These are phyloP conservation scores for Gnatocerus cornutus DNA, from an alignment of 2,888 invertebrate species.

Conservation along the genomic window DNA sequence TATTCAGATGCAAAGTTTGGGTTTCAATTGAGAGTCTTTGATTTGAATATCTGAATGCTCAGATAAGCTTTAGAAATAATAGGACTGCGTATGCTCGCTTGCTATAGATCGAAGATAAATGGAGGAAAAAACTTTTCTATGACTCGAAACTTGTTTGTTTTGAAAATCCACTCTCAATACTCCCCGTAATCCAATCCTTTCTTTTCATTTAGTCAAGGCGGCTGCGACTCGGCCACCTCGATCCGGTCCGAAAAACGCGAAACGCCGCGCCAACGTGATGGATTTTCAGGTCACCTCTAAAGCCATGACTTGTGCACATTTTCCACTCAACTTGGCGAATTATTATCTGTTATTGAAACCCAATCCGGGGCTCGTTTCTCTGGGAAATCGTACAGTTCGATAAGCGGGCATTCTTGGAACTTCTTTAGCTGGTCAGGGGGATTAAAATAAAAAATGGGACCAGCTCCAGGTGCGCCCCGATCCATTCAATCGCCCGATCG, in stretches of 20 bases:
- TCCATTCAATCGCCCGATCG: conserved; percentile 32
- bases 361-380: conserved; percentile 3
- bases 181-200: background rate
- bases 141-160: background rate
- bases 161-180: background rate
- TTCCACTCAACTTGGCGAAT: conserved; percentile 14
- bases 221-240: too few relatives aligned
- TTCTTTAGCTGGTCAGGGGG: conserved; percentile 40
- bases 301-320: conserved; percentile 6
- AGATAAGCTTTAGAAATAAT: conserved; percentile 51
- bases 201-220: too few relatives aligned
- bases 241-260: too few relatives aligned
- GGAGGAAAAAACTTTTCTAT: conserved; percentile 48
- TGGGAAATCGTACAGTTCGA: conserved; percentile 7
- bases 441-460: conserved; percentile 42
- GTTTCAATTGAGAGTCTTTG: conserved; percentile 51
- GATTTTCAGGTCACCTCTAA: background rate
- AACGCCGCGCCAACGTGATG: too few relatives aligned
- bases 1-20: conserved; percentile 58
- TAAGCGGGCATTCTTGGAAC: conserved; percentile 14
- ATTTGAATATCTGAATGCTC: conserved; percentile 49
- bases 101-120: conserved; percentile 50
- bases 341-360: conserved; percentile 36
- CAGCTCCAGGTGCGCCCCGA: conserved; percentile 39
- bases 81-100: conserved; percentile 44